These are phyloP conservation scores for Sphaerophoria taeniata DNA, from an alignment of 2,888 invertebrate genomes.

Conservation along the genomic window DNA sequence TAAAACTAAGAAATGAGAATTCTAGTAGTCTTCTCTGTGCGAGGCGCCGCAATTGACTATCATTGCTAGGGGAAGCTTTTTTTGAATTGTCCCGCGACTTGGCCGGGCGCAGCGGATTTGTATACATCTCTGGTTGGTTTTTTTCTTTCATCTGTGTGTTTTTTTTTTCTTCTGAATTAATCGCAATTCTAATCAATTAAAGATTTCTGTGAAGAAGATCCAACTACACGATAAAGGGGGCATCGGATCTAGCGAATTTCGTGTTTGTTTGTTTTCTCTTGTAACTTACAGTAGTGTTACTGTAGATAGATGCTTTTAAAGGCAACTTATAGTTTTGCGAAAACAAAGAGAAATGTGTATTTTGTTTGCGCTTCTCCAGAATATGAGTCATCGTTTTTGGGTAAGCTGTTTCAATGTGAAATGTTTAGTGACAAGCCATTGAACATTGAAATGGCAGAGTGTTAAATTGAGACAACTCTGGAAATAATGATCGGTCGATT, in stretches of 20 bases:
- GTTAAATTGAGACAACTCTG: no score
- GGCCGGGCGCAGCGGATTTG: slow-evolving; percentile 11
- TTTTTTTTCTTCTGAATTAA: slow-evolving; percentile 20
- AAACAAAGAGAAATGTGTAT: not conserved
- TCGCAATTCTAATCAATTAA: slow-evolving; percentile 51
- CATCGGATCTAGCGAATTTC: slow-evolving; percentile 23
- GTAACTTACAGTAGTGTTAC: not conserved
- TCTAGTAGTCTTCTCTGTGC: slow-evolving; percentile 34
- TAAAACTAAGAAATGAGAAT: not conserved
- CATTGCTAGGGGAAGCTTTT: slow-evolving; percentile 26
- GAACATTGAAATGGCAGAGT: no score
- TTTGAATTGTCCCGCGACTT: slow-evolving; percentile 18
- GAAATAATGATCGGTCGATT: no score
- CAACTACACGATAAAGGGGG: slow-evolving; percentile 27
- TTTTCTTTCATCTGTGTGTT: not conserved
- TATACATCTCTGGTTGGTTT: not conserved
- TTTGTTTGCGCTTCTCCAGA: no score
- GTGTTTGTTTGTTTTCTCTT: not conserved
- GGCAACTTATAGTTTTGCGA: not conserved
- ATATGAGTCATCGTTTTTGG: no score
- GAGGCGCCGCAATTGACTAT: slow-evolving; percentile 50
- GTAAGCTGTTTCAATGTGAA: no score
- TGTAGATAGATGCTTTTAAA: slow-evolving; percentile 8
- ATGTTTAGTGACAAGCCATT: no score
- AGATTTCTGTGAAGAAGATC: slow-evolving; percentile 34